Evolutionary conservation across 2,888 invertebrate species (phyloP), one percentile per base, ranked within the genome.

Genomic region (Belgica antarctica): DNA sequence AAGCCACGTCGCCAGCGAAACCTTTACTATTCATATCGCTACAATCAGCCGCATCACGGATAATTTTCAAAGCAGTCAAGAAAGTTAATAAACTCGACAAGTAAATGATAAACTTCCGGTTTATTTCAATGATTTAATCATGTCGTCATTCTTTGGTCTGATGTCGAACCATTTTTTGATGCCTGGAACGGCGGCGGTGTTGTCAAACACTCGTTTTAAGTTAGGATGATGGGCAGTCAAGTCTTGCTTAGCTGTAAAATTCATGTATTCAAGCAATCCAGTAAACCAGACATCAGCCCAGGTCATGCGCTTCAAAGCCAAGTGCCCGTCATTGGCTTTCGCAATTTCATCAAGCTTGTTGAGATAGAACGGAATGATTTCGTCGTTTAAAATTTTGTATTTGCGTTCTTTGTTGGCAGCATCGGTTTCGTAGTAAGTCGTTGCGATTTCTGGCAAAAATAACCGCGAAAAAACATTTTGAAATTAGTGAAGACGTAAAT

Each of bases 271-370:
- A 25, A 82, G 74, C 15, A 82, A 73, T n/a, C 77, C 80, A 36
- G 81, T 80, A 68, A 85, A 82, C 19, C 76, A 77, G 0, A 85
- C 68, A 74, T 85, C 85, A n/a, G 83, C 85, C 83, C 84, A 85
- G 0, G 83, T 81, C 1, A 85, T 75, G 73, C 76, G 75, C 71
- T 78, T 77, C 62, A 77, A 75, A 46, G 78, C 82, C 12, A 84
- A 78, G 73, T 82, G 79, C 7, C 83, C 83, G n/a, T 77, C 78
- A 72, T 84, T 83, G 12, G 79, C 77, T 73, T 82, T 79, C 1
- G 81, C 82, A 66, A 80, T 78, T 8, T 77, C 76, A 65, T 84
- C 83, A 25, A 84, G 74, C 74, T 80, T 81, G 36, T 78, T 77
- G 73, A 82, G 72, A 69, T 79, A 81, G 71, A 74, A 81, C 1